These are phyloP conservation scores for Myrmecobius fasciatus DNA, from an alignment of 2,113 vertebrate genomes.

Conservation along the genomic window DNA sequence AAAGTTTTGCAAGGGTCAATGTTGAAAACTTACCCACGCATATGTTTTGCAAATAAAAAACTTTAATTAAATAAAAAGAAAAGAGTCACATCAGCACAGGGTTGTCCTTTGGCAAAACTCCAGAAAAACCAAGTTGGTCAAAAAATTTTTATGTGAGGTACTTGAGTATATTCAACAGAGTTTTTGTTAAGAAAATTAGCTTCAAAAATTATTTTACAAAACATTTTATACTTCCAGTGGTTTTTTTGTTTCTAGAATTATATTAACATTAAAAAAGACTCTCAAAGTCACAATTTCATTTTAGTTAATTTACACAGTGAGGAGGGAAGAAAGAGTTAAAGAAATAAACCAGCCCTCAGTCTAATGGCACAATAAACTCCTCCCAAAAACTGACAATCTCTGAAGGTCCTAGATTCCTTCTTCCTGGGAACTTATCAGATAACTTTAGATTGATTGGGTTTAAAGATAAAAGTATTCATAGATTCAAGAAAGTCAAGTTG, in stretches of 20 bases:
- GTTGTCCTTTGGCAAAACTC: neutral
- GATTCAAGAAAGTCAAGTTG: slow-evolving; percentile 27
- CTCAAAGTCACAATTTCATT: neutral
- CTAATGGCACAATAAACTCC: slow-evolving; percentile 2
- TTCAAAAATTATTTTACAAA: neutral
- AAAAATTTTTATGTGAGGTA: neutral
- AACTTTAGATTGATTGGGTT: slow-evolving; percentile 16
- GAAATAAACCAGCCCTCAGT: neutral
- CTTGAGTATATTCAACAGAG: neutral
- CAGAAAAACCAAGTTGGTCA: neutral
- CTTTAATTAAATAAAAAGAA: too few species aligned
- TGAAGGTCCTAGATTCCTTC: slow-evolving; percentile 1
- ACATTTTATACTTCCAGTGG: neutral
- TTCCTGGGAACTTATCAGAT: slow-evolving; percentile 25
- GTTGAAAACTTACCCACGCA: too few species aligned
- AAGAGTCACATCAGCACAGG: too few species aligned
- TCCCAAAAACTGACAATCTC: neutral
- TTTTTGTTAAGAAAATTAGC: neutral
- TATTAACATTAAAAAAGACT: neutral
- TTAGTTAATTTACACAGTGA: neutral
- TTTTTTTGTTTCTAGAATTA: neutral
- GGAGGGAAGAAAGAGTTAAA: neutral
- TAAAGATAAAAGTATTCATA: slow-evolving; percentile 37
- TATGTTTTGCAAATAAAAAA: too few species aligned
- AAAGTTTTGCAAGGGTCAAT: too few species aligned